Evolutionary conservation across 2,113 vertebrate species (phyloP).

Genomic region (Proterorhinus semilunaris): DNA sequence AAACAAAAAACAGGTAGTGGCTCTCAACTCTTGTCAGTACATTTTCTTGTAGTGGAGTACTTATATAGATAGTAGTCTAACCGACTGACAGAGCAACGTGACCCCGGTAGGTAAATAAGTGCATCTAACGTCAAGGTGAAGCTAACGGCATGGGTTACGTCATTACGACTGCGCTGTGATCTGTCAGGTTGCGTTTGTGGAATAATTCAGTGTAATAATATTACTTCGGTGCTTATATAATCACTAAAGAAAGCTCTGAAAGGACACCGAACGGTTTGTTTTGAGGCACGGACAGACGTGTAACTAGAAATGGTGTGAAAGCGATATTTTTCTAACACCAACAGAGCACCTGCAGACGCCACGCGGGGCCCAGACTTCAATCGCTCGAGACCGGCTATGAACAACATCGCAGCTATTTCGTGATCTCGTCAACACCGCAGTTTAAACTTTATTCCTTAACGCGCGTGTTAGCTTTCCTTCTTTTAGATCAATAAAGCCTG

Average conservation of each 20-base stretch:
- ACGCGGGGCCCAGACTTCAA: neutral
- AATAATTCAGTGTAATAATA: neutral
- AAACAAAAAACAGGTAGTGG: no score
- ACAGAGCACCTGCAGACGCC: neutral
- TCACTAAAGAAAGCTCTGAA: neutral
- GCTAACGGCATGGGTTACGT: conserved; percentile 1
- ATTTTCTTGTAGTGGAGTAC: no score
- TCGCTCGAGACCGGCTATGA: neutral
- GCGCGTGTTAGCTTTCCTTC: neutral
- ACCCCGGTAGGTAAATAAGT: neutral
- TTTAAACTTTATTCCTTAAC: neutral
- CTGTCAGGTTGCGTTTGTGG: neutral
- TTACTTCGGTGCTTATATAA: no score
- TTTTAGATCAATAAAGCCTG: conserved; percentile 26
- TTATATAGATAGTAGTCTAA: no score
- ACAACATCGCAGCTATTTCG: neutral
- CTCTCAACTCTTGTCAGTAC: no score
- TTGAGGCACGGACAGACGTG: neutral
- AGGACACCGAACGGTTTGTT: neutral
- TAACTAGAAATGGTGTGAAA: neutral
- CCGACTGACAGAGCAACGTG: neutral
- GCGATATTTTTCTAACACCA: neutral
- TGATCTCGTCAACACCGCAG: neutral
- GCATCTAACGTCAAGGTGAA: neutral
- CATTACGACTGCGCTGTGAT: neutral